Conservation (phyloP, 23 tunicate genomes). For the Trididemnum miniatum region DNA sequence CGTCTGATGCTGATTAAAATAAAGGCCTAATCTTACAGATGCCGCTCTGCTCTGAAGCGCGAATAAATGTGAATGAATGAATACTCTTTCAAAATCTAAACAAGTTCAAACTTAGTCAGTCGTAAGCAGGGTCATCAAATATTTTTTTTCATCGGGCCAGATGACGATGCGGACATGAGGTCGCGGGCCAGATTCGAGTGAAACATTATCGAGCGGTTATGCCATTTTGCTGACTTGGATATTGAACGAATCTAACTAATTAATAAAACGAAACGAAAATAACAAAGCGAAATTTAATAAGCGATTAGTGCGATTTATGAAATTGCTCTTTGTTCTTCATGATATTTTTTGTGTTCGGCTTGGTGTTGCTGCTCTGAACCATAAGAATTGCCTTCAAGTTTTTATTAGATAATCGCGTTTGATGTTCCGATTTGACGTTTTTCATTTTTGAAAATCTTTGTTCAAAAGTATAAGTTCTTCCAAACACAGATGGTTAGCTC, state of each 20-base stretch:
- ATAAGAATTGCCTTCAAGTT: conserved; percentile 19
- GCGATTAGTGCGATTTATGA: conserved; percentile 14
- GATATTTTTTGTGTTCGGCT: too few species aligned
- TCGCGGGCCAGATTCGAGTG: background rate
- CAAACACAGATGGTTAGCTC: conserved; percentile 7
- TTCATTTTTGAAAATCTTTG: conserved; percentile 27
- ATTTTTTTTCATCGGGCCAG: background rate
- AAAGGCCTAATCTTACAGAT: too few species aligned
- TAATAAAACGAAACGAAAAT: background rate
- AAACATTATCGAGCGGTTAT: background rate
- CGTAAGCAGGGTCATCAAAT: background rate
- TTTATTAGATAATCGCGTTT: conserved; percentile 1
- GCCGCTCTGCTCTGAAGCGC: too few species aligned
- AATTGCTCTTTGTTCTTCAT: background rate
- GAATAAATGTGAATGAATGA: too few species aligned
- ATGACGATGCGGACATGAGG: background rate
- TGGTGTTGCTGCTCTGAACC: conserved; percentile 27
- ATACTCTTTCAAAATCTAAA: too few species aligned
- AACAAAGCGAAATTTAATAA: background rate
- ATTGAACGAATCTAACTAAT: background rate
- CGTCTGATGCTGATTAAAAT: too few species aligned
- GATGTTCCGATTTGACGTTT: conserved; percentile 30
- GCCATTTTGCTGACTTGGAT: background rate
- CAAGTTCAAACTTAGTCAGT: too few species aligned
- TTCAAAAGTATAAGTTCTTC: conserved; percentile 2